Evolutionary conservation across 2,888 invertebrate species (phyloP).

Genomic region (Plemyria rubiginata): DNA sequence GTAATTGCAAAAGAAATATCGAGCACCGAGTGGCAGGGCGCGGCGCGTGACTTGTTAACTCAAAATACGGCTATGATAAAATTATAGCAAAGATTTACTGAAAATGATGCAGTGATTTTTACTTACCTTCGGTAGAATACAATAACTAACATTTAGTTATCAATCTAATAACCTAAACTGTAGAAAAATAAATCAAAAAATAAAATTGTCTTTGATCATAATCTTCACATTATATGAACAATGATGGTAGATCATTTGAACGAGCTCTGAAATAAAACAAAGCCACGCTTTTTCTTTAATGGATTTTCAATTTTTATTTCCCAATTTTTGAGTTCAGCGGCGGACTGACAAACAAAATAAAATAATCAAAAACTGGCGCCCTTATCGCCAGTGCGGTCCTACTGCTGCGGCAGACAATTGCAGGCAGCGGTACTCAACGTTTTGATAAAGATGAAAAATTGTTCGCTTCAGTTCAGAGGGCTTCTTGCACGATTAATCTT

Average conservation of each 20-base stretch:
- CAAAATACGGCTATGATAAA: constrained; percentile 45
- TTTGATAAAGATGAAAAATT: constrained; percentile 84
- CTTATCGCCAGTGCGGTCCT: neutral
- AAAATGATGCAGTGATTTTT: constrained; percentile 11
- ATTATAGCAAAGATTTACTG: constrained; percentile 26
- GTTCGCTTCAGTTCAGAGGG: constrained; percentile 71
- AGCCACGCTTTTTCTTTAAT: neutral
- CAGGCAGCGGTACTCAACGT: constrained; percentile 53
- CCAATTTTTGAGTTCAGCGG: neutral
- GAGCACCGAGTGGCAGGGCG: constrained; percentile 49
- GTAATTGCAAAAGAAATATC: constrained; percentile 56
- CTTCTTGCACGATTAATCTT: constrained; percentile 82
- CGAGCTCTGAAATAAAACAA: no score
- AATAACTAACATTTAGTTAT: neutral
- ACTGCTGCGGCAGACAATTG: constrained; percentile 46
- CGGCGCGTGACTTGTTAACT: constrained; percentile 53
- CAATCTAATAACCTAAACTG: neutral
- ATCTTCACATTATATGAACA: no score
- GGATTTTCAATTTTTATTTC: neutral
- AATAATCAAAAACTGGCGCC: constrained; percentile 2
- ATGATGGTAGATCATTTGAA: no score
- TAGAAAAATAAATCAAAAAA: no score
- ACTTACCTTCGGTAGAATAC: neutral
- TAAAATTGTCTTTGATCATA: no score
- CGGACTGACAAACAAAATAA: neutral